Base-by-base conservation (phyloP, 2,888 invertebrate genomes). In the Hydroisotoma schaefferi region DNA sequence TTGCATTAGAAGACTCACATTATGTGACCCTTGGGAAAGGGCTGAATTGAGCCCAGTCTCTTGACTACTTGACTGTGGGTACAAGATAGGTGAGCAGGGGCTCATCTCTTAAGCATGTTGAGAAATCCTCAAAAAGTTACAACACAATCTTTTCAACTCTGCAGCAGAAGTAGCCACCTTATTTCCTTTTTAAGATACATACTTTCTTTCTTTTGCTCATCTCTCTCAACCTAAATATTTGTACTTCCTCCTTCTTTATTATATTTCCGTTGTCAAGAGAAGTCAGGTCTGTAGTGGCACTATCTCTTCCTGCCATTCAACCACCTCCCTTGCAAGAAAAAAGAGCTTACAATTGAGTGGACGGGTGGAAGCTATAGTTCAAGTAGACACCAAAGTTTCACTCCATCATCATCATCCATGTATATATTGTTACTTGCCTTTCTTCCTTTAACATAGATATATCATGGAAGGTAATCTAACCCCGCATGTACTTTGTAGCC, bases 21-120 rank as follows among this genome's bases (percentile, higher is more conserved):
- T 65, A 61, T 65, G 55, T 53, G 49, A 54, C 65, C 60, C 65
- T 53, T 49, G 63, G 63, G 63, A 63, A 52, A 48, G 25, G 29
- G 22, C 33, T 53, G 46, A 52, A 58, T 58, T 58, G 59, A 59
- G 54, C 59, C 46, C 46, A 54, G 33, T 46, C 57, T 52, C 52
- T 52, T 58, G 52, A 52, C 37, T 58, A 46, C 33, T 40, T 33
- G 37, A 26, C 46, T 58, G 44, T 28, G 38, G 23, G 40, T 29
- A 22, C n/a, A 27, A 40, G 53, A 40, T 53, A 43, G 40, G 53
- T 53, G 43, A 26, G 23, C 15, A 20, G 46, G 25, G 46, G 46
- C 20, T 46, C 25, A 25, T 23, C 40, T 40, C 20, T 40, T 15
- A 40, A n/a, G n/a, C n/a, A 33, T 10, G 46, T 46, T 46, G 6